Conservation (phyloP, 2,888 invertebrate genomes). For the Microplitis manilae region DNA sequence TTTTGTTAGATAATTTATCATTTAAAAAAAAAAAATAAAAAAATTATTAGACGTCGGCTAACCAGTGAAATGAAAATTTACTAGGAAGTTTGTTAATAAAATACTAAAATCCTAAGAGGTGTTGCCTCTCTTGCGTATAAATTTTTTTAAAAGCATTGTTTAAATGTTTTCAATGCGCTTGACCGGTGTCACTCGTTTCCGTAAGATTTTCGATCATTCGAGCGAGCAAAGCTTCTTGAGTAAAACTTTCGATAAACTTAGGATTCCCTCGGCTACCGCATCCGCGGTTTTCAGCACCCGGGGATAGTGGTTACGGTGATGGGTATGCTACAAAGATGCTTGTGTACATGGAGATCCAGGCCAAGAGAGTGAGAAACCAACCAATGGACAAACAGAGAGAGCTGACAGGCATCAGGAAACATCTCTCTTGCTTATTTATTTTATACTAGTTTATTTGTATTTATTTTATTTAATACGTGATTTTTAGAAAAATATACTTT, state of each 20-base stretch:
- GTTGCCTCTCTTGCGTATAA: too few relatives aligned
- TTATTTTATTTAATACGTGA: background rate
- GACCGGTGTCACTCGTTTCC: constrained; percentile 20
- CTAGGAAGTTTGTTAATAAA: too few relatives aligned
- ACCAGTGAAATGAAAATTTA: too few relatives aligned
- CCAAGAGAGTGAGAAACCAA: constrained; percentile 15
- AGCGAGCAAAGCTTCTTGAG: constrained; percentile 30
- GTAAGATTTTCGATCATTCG: constrained; percentile 28
- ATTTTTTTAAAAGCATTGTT: background rate
- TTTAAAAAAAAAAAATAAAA: too few relatives aligned
- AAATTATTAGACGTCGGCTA: too few relatives aligned
- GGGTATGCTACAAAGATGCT: background rate
- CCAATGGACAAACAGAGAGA: constrained; percentile 3
- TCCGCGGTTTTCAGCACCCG: constrained; percentile 8
- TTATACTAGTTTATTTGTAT: background rate
- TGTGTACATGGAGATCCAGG: constrained; percentile 16
- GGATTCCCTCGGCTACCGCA: constrained; percentile 34
- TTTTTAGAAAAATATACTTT: background rate
- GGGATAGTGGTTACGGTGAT: constrained; percentile 1
- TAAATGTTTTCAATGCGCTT: constrained; percentile 1
- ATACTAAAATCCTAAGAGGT: too few relatives aligned
- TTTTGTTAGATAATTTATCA: too few relatives aligned
- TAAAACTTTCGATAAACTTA: constrained; percentile 40
- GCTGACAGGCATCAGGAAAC: constrained; percentile 34
- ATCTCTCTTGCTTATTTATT: constrained; percentile 37